Conservation (phyloP, 2,113 vertebrate genomes). For the Corydoras maculifer region DNA sequence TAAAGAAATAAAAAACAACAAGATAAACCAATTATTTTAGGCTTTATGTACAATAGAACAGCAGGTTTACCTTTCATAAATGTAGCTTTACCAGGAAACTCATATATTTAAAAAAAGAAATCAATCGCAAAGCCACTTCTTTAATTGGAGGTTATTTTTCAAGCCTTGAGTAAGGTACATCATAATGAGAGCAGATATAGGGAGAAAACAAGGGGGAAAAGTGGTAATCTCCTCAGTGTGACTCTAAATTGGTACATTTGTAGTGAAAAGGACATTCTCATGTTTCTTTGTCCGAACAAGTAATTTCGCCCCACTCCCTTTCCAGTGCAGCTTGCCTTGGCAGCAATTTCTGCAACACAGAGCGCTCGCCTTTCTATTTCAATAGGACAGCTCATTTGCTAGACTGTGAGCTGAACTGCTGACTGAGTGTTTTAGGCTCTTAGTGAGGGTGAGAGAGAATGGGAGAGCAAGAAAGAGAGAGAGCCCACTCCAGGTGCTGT, state of each 20-base stretch:
- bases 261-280: constrained; percentile 63
- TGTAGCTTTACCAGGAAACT: too few relatives aligned
- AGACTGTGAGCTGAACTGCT: constrained; percentile 70
- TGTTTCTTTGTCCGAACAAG: constrained; percentile 69
- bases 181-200: constrained; percentile 50
- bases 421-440: constrained; percentile 63
- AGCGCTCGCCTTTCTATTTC: constrained; percentile 69
- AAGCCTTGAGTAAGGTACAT: constrained; percentile 50
- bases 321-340: constrained; percentile 62
- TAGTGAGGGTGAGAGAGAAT: constrained; percentile 38
- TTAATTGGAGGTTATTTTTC: constrained; percentile 29
- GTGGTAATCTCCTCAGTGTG: constrained; percentile 59
- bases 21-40: too few relatives aligned
- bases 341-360: constrained; percentile 67
- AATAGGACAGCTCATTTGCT: constrained; percentile 79
- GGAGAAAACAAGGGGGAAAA: constrained; percentile 41
- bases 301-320: constrained; percentile 61
- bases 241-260: constrained; percentile 69
- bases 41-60: too few relatives aligned
- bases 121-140: constrained; percentile 34
- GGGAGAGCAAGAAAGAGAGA: constrained; percentile 44
- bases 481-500: constrained; percentile 45
- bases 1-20: too few relatives aligned
- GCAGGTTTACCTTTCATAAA: too few relatives aligned
- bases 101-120: constrained; percentile 12